These are phyloP conservation scores for Psettodes erumei DNA, from an alignment of 2,113 vertebrate species.

Conservation along the genomic window DNA sequence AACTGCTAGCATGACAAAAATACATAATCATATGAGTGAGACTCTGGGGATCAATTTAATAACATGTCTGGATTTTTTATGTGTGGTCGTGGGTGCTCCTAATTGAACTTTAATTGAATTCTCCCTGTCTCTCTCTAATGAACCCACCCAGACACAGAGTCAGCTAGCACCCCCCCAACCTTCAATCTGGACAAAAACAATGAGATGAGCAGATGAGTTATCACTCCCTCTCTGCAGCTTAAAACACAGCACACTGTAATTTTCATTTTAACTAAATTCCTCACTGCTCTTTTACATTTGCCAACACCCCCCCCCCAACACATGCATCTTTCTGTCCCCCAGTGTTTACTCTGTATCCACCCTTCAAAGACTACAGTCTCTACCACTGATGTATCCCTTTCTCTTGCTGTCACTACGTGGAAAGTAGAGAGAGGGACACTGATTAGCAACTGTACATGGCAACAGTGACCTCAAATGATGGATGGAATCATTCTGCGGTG, in stretches of 20 bases:
- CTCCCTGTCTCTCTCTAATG: background rate
- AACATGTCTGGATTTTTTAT: constrained; percentile 9
- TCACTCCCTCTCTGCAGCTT: background rate
- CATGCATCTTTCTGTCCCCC: background rate
- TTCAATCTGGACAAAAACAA: constrained; percentile 25
- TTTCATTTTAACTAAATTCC: background rate
- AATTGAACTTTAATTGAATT: constrained; percentile 54
- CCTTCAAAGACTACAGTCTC: background rate
- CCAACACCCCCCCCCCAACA: too few species aligned
- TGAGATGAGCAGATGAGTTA: constrained; percentile 18
- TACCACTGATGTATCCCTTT: constrained; percentile 14
- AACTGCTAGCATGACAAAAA: background rate
- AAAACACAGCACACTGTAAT: background rate
- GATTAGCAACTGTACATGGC: constrained; percentile 42
- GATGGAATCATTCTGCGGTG: constrained; percentile 67
- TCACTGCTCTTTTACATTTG: background rate
- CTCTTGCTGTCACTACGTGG: constrained; percentile 17
- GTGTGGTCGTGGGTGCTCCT: background rate
- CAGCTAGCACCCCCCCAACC: background rate
- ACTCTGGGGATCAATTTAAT: constrained; percentile 1
- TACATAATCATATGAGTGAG: background rate
- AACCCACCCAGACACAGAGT: background rate
- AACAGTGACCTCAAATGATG: constrained; percentile 68
- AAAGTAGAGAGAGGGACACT: constrained; percentile 9
- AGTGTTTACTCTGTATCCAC: background rate